Evolutionary conservation across 2,888 invertebrate genomes (phyloP).

Genomic region (Ctenicera cuprea): DNA sequence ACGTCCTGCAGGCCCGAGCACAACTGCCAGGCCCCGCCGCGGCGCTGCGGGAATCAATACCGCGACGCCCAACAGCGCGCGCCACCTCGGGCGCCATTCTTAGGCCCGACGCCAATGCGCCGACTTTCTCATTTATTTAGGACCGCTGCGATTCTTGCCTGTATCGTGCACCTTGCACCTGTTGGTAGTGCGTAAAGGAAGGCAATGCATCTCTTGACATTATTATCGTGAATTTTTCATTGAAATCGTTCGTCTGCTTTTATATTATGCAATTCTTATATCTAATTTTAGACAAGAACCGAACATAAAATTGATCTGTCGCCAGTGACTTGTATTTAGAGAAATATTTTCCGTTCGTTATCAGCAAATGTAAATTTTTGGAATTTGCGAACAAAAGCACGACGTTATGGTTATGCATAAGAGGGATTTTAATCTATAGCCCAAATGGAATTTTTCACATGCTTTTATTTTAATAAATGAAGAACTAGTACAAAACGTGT

Average conservation of each 20-base stretch:
- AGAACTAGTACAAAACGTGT: too few species aligned
- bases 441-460: too few species aligned
- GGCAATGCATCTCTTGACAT: constrained; percentile 22
- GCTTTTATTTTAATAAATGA: too few species aligned
- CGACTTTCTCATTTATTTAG: constrained; percentile 51
- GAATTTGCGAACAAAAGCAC: neutral
- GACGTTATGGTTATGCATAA: too few species aligned
- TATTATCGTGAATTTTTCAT: constrained; percentile 37
- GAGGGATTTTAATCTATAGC: too few species aligned
- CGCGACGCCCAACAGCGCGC: constrained; percentile 54
- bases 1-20: constrained; percentile 50
- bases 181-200: constrained; percentile 40
- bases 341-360: neutral
- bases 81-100: constrained; percentile 52
- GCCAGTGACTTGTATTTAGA: neutral
- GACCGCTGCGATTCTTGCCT: constrained; percentile 42
- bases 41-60: constrained; percentile 60
- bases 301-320: neutral
- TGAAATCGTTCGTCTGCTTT: constrained; percentile 13
- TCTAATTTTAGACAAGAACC: constrained; percentile 33
- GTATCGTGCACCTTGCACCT: constrained; percentile 42
- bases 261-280: constrained; percentile 9
- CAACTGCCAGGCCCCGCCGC: constrained; percentile 54
- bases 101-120: constrained; percentile 49
- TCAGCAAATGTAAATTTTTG: neutral